phyloP scores from a whole-genome alignment of 2,888 invertebrate species.

The Microchrysa polita region DNA sequence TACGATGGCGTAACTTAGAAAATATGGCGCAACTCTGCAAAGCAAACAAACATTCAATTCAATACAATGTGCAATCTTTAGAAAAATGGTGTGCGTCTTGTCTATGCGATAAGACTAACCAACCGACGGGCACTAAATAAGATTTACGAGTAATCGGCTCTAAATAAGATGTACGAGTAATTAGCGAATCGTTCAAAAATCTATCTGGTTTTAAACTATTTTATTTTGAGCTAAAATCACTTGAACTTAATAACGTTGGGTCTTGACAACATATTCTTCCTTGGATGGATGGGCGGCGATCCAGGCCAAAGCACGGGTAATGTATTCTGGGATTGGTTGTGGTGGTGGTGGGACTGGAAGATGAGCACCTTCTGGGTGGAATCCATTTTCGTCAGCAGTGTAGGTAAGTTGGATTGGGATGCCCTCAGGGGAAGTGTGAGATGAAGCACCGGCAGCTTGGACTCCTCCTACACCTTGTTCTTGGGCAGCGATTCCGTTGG shows the following conservation, averaged over 20 bases:
- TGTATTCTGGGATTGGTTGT: constrained; percentile 51
- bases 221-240: not conserved
- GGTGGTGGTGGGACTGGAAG: constrained; percentile 61
- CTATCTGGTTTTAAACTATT: no score
- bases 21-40: no score
- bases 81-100: no score
- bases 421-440: constrained; percentile 69
- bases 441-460: constrained; percentile 67
- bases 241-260: constrained; percentile 27
- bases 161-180: no score
- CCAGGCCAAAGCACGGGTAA: constrained; percentile 42
- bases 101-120: no score
- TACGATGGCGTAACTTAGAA: no score
- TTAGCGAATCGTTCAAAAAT: no score
- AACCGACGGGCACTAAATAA: no score
- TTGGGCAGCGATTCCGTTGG: constrained; percentile 70
- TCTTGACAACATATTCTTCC: constrained; percentile 14
- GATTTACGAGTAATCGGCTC: no score
- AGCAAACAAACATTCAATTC: no score
- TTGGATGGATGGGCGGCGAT: constrained; percentile 31
- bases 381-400: constrained; percentile 70
- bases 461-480: constrained; percentile 69
- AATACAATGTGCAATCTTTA: no score
- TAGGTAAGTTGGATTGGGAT: constrained; percentile 63
- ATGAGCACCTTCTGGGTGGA: constrained; percentile 64